Percentiles rank a stretch among this genome's conserved stretches.
Conservation (phyloP, 2,888 invertebrate genomes). For the Hydriomena furcata region DNA sequence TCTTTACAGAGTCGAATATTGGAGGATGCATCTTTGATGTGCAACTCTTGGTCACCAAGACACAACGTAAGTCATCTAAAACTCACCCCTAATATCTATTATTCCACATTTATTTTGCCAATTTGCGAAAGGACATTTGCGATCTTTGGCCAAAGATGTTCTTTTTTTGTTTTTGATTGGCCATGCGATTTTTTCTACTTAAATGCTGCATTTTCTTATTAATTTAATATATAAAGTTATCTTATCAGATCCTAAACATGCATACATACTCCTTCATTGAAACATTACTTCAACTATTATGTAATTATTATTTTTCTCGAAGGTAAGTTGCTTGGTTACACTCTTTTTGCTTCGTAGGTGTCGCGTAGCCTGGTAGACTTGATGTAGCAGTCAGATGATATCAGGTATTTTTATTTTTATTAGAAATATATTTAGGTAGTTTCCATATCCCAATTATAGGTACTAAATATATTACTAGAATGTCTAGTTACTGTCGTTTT, state of each 20-base stretch:
- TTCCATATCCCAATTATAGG: too few species aligned
- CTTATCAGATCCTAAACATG: not conserved
- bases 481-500: too few species aligned
- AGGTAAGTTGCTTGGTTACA: constrained; percentile 20
- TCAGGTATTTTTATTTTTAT: constrained; percentile 10
- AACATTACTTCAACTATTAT: not conserved
- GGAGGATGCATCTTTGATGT: constrained; percentile 95
- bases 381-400: constrained; percentile 16
- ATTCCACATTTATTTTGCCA: constrained; percentile 28
- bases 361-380: constrained; percentile 18
- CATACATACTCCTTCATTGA: not conserved
- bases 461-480: too few species aligned
- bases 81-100: not conserved
- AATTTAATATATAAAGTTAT: not conserved
- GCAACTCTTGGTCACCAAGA: constrained; percentile 95
- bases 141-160: constrained; percentile 75
- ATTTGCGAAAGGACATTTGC: constrained; percentile 59
- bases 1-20: constrained; percentile 93
- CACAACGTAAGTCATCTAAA: constrained; percentile 89
- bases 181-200: constrained; percentile 21
- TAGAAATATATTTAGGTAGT: too few species aligned
- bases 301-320: not conserved
- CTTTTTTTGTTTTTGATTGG: constrained; percentile 1
- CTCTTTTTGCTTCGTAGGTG: constrained; percentile 18
- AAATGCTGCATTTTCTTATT: not conserved